phyloP scores from a whole-genome alignment of 2,888 invertebrate genomes.

The Pediacus dermestoides region DNA sequence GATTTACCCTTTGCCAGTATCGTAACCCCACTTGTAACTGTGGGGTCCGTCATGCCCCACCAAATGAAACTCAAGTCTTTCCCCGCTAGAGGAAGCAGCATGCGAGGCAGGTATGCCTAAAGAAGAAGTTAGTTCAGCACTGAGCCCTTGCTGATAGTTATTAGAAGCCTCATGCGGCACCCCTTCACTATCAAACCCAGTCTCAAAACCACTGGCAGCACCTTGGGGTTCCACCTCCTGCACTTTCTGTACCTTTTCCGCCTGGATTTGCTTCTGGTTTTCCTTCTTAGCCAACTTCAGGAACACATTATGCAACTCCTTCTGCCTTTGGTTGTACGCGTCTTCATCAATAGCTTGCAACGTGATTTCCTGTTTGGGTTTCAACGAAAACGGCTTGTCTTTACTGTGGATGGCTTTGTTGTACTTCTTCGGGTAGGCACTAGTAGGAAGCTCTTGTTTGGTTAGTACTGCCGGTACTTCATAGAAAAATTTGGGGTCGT shows the following conservation, averaged over 20 bases:
- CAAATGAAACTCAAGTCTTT: constrained; percentile 72
- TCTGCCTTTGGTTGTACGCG: constrained; percentile 41
- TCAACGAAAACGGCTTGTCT: constrained; percentile 40
- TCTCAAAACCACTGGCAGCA: constrained; percentile 22
- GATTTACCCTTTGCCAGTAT: constrained; percentile 76
- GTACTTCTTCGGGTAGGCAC: constrained; percentile 59
- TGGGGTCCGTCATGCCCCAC: constrained; percentile 78
- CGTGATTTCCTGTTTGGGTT: constrained; percentile 52
- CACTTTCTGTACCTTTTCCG: constrained; percentile 39
- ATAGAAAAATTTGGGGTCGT: constrained; percentile 45
- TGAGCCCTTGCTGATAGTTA: constrained; percentile 31
- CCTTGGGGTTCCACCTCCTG: constrained; percentile 20
- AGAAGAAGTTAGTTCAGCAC: constrained; percentile 35
- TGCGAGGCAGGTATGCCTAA: constrained; percentile 33
- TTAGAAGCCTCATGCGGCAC: constrained; percentile 17
- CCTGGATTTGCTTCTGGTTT: constrained; percentile 52
- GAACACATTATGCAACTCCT: constrained; percentile 39
- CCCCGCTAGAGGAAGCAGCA: constrained; percentile 39
- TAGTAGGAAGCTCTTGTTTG: constrained; percentile 52
- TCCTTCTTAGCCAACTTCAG: constrained; percentile 53
- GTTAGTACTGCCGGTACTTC: constrained; percentile 46
- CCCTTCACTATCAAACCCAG: constrained; percentile 21
- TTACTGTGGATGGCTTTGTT: constrained; percentile 50
- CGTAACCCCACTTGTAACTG: constrained; percentile 80
- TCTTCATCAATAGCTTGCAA: constrained; percentile 48